phyloP scores from a whole-genome alignment of 2,113 vertebrate species.

The Prunella himalayana region DNA sequence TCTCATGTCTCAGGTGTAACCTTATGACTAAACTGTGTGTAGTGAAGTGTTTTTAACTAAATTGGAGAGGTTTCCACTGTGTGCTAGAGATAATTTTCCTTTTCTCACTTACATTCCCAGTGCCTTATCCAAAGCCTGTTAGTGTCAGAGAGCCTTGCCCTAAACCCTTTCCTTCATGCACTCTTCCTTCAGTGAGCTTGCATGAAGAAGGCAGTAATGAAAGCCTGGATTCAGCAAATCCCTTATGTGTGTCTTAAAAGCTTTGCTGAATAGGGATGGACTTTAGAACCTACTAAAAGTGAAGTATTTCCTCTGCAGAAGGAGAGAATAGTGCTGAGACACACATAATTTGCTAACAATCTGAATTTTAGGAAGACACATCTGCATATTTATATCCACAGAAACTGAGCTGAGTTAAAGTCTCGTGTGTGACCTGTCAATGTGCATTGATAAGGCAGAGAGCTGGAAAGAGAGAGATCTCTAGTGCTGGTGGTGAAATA shows the following conservation, averaged over 20 bases:
- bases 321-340: slow-evolving; percentile 20
- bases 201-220: background rate
- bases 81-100: background rate
- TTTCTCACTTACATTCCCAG: background rate
- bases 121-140: background rate
- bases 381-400: background rate
- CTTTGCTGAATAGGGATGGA: slow-evolving; percentile 11
- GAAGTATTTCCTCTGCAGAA: slow-evolving; percentile 28
- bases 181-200: background rate
- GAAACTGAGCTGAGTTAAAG: background rate
- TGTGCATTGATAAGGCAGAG: background rate
- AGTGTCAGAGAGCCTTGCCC: background rate
- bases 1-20: background rate
- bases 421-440: background rate
- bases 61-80: background rate
- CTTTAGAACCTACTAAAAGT: slow-evolving; percentile 27
- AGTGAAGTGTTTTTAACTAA: background rate
- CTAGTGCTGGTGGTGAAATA: background rate
- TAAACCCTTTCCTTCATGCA: background rate
- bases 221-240: slow-evolving; percentile 28
- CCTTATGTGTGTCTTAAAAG: background rate
- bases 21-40: background rate
- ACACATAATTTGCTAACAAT: slow-evolving; percentile 9
- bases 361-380: background rate
- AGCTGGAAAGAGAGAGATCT: background rate